phyloP scores from a whole-genome alignment of 2,113 vertebrate genomes.

The Pelvicachromis taeniatus region DNA sequence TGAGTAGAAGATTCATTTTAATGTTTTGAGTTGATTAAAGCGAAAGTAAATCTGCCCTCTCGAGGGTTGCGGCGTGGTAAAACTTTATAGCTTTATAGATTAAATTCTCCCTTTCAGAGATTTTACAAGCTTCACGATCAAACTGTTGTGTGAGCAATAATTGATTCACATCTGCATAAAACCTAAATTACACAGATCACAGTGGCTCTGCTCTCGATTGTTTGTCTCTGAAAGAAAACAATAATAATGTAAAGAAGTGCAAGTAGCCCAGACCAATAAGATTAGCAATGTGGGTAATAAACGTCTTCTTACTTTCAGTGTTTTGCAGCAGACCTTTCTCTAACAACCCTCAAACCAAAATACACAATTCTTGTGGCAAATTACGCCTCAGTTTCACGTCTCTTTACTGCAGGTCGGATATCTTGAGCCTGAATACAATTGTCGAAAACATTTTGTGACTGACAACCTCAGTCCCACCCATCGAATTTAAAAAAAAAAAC shows the following conservation, averaged over 20 bases:
- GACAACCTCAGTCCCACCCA: background rate
- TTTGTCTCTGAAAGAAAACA: background rate
- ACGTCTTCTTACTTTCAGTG: background rate
- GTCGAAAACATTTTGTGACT: background rate
- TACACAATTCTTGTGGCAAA: background rate
- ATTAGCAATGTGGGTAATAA: background rate
- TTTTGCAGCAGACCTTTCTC: background rate
- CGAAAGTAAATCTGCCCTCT: constrained; percentile 16
- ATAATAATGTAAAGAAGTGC: background rate
- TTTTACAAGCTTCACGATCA: constrained; percentile 3
- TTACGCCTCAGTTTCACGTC: background rate
- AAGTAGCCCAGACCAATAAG: background rate
- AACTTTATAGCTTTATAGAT: constrained; percentile 29
- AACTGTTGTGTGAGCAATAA: constrained; percentile 14
- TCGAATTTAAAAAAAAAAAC: background rate
- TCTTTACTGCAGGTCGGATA: background rate
- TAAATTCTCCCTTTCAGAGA: background rate
- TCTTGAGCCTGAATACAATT: background rate
- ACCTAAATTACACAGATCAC: background rate
- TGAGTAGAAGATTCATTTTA: constrained; percentile 23
- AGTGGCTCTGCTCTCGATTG: background rate
- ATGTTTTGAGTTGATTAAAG: constrained; percentile 40
- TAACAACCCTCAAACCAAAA: background rate
- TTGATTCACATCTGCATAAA: constrained; percentile 6
- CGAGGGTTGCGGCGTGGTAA: background rate